Conservation (phyloP, 2,113 vertebrate genomes). For the Crypturellus undulatus region DNA sequence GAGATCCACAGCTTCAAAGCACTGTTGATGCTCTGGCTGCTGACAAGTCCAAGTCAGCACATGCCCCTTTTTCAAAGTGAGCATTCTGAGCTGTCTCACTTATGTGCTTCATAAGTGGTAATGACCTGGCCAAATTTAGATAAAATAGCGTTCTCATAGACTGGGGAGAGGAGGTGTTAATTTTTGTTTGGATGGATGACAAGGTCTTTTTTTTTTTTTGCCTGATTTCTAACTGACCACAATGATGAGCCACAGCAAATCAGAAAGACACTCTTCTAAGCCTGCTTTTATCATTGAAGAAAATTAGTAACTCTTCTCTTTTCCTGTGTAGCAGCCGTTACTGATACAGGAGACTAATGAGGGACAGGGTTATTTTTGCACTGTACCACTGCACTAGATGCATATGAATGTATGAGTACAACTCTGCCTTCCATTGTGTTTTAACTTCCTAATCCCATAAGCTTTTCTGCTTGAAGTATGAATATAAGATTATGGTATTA, state of each 20-base stretch:
- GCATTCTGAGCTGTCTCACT: neutral
- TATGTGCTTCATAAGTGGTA: neutral
- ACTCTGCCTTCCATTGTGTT: neutral
- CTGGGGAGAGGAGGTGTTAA: neutral
- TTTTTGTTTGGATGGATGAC: neutral
- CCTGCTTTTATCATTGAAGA: neutral
- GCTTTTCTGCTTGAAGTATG: conserved; percentile 22
- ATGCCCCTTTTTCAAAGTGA: neutral
- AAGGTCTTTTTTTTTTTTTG: neutral
- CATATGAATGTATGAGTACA: conserved; percentile 32
- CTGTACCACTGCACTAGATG: neutral
- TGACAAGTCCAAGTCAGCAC: neutral
- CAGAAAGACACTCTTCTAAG: accelerated
- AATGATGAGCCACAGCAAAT: neutral
- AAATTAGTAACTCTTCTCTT: neutral
- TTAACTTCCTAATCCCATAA: neutral
- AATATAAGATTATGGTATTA: neutral
- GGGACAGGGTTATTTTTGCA: neutral
- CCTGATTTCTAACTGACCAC: neutral
- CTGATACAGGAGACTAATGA: neutral
- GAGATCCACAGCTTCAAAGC: neutral
- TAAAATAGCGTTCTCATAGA: neutral
- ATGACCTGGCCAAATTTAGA: neutral
- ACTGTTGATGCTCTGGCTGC: neutral
- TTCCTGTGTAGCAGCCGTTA: neutral